These are phyloP conservation scores for Bos javanicus DNA, from an alignment of 2,113 vertebrate genomes.

Conservation along the genomic window DNA sequence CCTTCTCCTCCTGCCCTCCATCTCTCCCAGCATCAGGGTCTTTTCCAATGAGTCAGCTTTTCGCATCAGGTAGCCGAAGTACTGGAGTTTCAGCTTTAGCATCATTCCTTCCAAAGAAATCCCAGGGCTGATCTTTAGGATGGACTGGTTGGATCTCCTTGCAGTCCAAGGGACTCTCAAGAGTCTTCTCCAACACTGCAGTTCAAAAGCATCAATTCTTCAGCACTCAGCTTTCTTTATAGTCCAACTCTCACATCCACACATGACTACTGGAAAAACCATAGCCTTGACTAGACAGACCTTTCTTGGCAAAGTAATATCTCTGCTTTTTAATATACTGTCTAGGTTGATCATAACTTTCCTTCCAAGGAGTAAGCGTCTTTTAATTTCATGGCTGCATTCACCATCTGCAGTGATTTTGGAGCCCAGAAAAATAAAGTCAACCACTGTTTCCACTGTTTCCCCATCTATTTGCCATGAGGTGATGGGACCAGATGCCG, in stretches of 20 bases:
- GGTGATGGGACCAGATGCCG: background rate
- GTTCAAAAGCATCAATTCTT: background rate
- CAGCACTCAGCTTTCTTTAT: fast-evolving
- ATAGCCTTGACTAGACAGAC: background rate
- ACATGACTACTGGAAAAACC: background rate
- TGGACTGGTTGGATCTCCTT: background rate
- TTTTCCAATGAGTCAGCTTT: background rate
- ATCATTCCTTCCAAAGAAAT: background rate
- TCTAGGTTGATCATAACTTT: background rate
- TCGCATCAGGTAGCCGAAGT: fast-evolving
- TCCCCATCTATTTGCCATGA: background rate
- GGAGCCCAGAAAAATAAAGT: background rate
- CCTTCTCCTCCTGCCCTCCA: background rate
- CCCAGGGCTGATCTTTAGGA: background rate
- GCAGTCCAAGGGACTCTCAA: background rate
- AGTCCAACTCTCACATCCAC: background rate
- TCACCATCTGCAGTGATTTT: background rate
- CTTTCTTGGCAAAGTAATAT: background rate
- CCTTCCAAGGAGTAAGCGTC: background rate
- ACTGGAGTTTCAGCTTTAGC: background rate
- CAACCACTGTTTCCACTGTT: background rate
- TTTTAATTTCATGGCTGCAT: background rate
- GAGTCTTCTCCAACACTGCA: background rate
- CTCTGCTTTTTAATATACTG: background rate
- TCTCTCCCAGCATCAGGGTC: background rate